Base-by-base conservation (phyloP, 2,888 invertebrate genomes). In the Orthosia cruda region DNA sequence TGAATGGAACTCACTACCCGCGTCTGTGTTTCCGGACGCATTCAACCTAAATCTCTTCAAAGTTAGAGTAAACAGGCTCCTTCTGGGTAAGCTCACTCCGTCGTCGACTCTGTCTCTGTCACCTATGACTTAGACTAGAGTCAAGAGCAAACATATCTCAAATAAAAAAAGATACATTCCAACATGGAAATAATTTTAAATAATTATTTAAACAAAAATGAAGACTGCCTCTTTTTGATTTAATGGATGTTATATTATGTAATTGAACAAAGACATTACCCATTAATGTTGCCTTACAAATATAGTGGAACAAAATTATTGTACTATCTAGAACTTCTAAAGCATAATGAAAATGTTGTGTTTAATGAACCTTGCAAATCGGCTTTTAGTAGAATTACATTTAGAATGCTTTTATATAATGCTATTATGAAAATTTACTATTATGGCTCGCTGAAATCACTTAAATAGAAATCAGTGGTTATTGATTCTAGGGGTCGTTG, bases 351-450 rank as follows among this genome's bases (percentile, higher is more conserved):
- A 79, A 55, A 65, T 65, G 13, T 50, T 49, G 2, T 72, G 45
- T 80, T 72, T 65, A 80, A 72, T 77, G 55, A 57, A 57, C 57
- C 73, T 26, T 68, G 20, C 20, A 65, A 70, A 74, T 71, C 20
- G 52, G 64, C 61, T 54, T 71, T 62, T 52, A 57, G 15, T 55
- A 59, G 13, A 65, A 61, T 55, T 65, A 64, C 32, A 45, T 80
- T 80, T 45, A 50, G 18, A 71, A 55, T 45, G 18, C 55, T 57
- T 78, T 58, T 68, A 45, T 50, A 45, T 18, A 58, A 50, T 77
- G 2, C 45, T 66, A 50, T 65, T 57, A 26, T 66, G 23, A 47
- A 52, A 74, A 73, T 75, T 9, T 12, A n/a, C 32, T 32, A 52
- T n/a, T 52, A 58, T 77, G 13, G 12, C 75, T 2, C 13, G 4